Evolutionary conservation across 2,888 invertebrate species (phyloP).

Genomic region (Pyrocoelia pectoralis): DNA sequence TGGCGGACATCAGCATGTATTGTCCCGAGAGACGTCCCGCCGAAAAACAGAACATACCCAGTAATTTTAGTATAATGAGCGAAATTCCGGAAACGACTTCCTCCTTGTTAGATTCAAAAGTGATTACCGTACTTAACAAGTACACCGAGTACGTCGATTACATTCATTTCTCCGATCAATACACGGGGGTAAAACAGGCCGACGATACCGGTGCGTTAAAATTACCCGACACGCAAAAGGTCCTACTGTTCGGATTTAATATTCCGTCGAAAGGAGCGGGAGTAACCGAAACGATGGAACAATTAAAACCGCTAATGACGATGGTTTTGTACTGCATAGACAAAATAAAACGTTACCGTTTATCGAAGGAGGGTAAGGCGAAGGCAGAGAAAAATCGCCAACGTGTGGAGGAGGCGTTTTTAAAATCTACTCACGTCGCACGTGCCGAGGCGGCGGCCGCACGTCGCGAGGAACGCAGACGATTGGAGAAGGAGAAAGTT

Average conservation of each 20-base stretch:
- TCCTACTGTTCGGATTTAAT: constrained; percentile 82
- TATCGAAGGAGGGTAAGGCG: constrained; percentile 87
- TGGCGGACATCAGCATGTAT: constrained; percentile 78
- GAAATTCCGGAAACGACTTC: constrained; percentile 91
- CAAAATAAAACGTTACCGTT: constrained; percentile 84
- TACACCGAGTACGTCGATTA: constrained; percentile 89
- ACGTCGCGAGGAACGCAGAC: constrained; percentile 89
- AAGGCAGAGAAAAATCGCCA: constrained; percentile 96
- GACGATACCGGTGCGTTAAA: constrained; percentile 73
- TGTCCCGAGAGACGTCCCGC: constrained; percentile 56
- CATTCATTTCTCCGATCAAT: constrained; percentile 97
- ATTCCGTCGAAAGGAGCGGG: constrained; percentile 72
- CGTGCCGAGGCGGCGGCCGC: constrained; percentile 96
- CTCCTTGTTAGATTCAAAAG: constrained; percentile 83
- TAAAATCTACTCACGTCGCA: constrained; percentile 95
- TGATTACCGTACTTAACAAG: constrained; percentile 78
- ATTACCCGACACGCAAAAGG: constrained; percentile 56
- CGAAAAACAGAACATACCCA: constrained; percentile 54
- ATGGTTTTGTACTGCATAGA: constrained; percentile 94
- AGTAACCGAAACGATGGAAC: constrained; percentile 75
- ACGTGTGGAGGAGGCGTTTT: constrained; percentile 91
- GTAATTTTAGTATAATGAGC: constrained; percentile 76
- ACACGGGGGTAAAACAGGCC: constrained; percentile 86
- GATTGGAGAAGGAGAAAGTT: constrained; percentile 93
- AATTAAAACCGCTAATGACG: constrained; percentile 81